These are phyloP conservation scores for Hippocampus zosterae DNA, from an alignment of 2,113 vertebrate species.

Conservation along the genomic window DNA sequence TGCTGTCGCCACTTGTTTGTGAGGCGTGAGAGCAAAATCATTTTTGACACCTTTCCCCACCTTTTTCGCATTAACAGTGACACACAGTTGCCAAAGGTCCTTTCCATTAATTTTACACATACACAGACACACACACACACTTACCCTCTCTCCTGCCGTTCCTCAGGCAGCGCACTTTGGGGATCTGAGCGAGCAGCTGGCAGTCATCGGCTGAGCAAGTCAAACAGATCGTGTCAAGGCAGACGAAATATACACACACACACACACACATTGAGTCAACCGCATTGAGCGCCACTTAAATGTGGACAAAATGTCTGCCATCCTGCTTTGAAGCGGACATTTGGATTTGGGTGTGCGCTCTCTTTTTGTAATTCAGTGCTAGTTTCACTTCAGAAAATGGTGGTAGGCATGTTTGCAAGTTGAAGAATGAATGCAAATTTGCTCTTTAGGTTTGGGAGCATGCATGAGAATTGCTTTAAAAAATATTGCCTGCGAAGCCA, in stretches of 20 bases:
- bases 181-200: conserved; percentile 90
- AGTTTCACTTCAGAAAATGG: too few species aligned
- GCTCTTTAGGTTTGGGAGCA: too few species aligned
- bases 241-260: conserved; percentile 18
- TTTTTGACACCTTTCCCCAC: not conserved
- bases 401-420: too few species aligned
- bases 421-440: too few species aligned
- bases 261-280: not conserved
- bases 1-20: not conserved
- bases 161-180: conserved; percentile 90
- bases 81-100: not conserved
- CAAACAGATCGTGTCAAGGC: conserved; percentile 37
- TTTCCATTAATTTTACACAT: not conserved
- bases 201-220: conserved; percentile 86
- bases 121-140: conserved; percentile 29
- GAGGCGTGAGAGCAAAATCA: not conserved
- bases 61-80: not conserved
- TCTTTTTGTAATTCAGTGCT: too few species aligned
- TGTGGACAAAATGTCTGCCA: not conserved
- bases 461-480: too few species aligned
- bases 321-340: not conserved
- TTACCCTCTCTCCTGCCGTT: conserved; percentile 88
- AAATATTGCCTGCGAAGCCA: too few species aligned
- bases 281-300: not conserved
- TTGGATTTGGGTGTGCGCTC: not conserved